A percentile compares a stretch with the other conserved stretches of the same genome.
Conservation (phyloP, 2,113 vertebrate genomes). For the Willisornis vidua region DNA sequence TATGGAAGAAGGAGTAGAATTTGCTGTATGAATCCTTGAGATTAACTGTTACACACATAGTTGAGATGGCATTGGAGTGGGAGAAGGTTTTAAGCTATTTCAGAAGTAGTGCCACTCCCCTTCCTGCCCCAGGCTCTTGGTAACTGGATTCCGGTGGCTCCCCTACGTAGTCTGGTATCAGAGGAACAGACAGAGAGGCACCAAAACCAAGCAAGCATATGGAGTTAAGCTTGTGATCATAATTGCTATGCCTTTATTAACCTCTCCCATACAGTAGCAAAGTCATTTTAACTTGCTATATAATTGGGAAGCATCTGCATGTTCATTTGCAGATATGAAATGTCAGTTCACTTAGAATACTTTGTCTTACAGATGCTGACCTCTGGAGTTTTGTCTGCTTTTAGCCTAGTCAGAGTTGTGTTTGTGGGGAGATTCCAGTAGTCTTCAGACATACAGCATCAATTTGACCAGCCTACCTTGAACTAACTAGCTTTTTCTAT, state of each 20-base stretch:
- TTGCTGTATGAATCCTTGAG: not conserved
- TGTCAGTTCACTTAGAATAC: not conserved
- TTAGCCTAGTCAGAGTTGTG: not conserved
- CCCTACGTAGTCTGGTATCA: not conserved
- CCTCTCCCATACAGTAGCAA: not conserved
- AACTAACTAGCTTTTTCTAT: not conserved
- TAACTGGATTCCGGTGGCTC: not conserved
- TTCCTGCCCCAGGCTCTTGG: not conserved
- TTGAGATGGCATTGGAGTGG: not conserved
- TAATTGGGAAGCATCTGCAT: not conserved
- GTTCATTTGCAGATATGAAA: not conserved
- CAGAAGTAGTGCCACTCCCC: not conserved
- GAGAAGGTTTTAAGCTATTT: not conserved
- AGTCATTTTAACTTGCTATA: not conserved
- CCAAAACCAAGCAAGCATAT: not conserved
- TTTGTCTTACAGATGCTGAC: not conserved
- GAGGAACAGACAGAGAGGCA: not conserved
- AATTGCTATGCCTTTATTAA: not conserved
- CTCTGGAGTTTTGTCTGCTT: not conserved
- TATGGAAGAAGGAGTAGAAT: not conserved
- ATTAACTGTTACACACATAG: not conserved
- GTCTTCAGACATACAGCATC: rapidly evolving
- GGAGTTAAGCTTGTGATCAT: not conserved
- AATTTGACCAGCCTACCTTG: not conserved
- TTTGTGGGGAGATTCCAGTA: not conserved